These are phyloP conservation scores for Amphipoea lucens DNA, from an alignment of 2,888 invertebrate genomes.

Conservation along the genomic window DNA sequence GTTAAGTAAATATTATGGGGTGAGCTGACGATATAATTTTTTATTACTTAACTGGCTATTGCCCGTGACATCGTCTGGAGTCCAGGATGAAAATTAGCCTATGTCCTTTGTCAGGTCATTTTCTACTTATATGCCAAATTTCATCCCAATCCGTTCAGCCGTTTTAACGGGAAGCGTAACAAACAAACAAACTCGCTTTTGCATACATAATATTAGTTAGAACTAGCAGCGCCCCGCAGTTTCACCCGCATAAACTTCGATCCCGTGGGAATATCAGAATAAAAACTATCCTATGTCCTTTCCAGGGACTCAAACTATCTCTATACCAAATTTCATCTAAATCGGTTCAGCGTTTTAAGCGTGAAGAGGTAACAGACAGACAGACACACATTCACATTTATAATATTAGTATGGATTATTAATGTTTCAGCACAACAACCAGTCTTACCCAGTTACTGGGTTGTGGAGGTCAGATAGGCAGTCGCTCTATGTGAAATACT, in stretches of 20 bases:
- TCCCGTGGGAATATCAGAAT: not conserved
- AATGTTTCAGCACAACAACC: not conserved
- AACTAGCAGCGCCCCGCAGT: too few species aligned
- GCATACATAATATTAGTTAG: not conserved
- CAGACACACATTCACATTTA: not conserved
- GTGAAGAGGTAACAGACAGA: not conserved
- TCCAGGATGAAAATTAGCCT: not conserved
- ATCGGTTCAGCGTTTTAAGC: not conserved
- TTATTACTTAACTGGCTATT: not conserved
- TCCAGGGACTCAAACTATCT: too few species aligned
- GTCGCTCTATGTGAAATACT: too few species aligned
- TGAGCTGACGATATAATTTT: conserved; percentile 6
- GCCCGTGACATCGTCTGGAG: not conserved
- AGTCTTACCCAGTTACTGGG: too few species aligned
- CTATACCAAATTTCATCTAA: not conserved
- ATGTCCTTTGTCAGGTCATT: not conserved
- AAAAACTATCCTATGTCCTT: not conserved
- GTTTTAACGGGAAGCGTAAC: not conserved
- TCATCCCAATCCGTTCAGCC: not conserved
- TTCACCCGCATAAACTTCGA: too few species aligned
- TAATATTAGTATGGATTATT: not conserved
- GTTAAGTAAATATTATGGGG: conserved; percentile 37
- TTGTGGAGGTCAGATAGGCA: too few species aligned
- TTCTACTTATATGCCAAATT: not conserved
- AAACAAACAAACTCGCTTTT: not conserved